Base-by-base conservation (phyloP, 2,797 vertebrate genomes). In the Lepilemur septentrionalis region DNA sequence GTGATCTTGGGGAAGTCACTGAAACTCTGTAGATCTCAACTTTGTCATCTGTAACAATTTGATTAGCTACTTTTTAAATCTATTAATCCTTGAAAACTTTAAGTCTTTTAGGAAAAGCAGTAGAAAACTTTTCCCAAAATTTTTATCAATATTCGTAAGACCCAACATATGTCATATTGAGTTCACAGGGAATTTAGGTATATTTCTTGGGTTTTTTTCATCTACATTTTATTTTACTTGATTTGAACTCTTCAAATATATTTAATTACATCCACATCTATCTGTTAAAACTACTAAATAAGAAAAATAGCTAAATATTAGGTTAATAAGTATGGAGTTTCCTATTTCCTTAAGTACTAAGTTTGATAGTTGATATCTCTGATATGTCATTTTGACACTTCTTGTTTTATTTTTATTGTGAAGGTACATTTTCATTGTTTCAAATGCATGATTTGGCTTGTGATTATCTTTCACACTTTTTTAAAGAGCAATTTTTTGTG, bases 191-290 rank as follows among this genome's bases (percentile, higher is more conserved):
- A 32, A 59, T 91, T 80, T 73, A 38, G 12, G 52, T 83, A 4
- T 2, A 50, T 69, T 93, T 20, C 38, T 11, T 46, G 5, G 96
- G 89, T 87, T 43, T 97, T 95, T 95, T 86, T 17, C 28, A 20
- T 96, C 50, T 82, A 94, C 79, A 96, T 75, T 46, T 97, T 95
- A 83, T 94, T 97, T 81, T 35, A 92, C 6, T 93, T 96, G 89
- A 63, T 63, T 32, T 32, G 11, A 90, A 73, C 63, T 97, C 57
- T 85, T 98, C 43, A 86, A 79, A 94, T 78, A 30, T 57, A n/a
- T 97, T 96, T 95, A 78, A 79, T 97, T 92, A 97, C 83, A 97
- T 25, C 15, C 50, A 93, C 91, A 83, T 82, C 41, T 89, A 97
- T 89, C 96, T 82, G 86, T 67, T 89, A 46, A 92, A 59, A 76